These are phyloP conservation scores for Myripristis murdjan DNA, from an alignment of 2,797 vertebrate species.

Conservation along the genomic window DNA sequence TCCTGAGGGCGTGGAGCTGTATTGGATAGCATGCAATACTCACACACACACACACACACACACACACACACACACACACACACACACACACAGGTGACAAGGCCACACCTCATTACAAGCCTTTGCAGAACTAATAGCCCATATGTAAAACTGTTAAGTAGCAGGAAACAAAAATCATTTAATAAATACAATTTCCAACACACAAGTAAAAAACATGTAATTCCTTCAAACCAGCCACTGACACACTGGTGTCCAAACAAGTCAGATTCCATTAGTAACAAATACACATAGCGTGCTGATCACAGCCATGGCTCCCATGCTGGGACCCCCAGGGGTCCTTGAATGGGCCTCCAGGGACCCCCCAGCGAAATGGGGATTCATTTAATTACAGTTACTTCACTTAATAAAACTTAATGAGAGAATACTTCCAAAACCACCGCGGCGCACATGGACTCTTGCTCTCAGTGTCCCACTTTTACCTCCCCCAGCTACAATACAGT, in stretches of 20 bases:
- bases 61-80: neutral
- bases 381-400: constrained; percentile 30
- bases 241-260: constrained; percentile 13
- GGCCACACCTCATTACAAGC: constrained; percentile 48
- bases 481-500: constrained; percentile 27
- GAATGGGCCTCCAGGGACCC: constrained; percentile 25
- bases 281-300: constrained; percentile 2
- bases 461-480: constrained; percentile 17
- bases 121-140: neutral
- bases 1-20: constrained; percentile 62
- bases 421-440: constrained; percentile 47
- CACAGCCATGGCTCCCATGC: constrained; percentile 40
- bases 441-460: constrained; percentile 47
- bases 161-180: neutral
- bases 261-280: constrained; percentile 20
- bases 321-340: constrained; percentile 43
- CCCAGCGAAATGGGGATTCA: constrained; percentile 34
- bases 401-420: constrained; percentile 23
- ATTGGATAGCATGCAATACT: constrained; percentile 50
- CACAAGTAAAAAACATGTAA: neutral
- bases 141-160: neutral
- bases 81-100: constrained; percentile 7
- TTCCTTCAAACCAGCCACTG: neutral
- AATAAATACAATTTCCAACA: neutral
- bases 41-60: neutral